Percentiles rank a stretch among this genome's conserved stretches.
Evolutionary conservation across 2,113 vertebrate species (phyloP).

Genomic region (Melozone crissalis): DNA sequence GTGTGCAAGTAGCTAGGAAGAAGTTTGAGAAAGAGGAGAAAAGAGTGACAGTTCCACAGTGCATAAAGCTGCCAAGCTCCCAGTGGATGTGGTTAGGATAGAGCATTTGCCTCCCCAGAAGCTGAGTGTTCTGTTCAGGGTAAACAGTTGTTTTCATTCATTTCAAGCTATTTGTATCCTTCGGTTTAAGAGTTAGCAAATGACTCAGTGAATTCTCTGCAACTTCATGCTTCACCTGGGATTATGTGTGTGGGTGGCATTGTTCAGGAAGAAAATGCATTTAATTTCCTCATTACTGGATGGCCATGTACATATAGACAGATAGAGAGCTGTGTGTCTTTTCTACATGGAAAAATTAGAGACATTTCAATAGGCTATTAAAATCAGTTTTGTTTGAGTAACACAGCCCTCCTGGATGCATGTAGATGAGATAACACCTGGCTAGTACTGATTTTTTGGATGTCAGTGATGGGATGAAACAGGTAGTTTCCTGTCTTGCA

Average conservation of each 20-base stretch:
- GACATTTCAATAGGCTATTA: neutral
- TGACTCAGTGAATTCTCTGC: neutral
- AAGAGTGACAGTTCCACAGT: neutral
- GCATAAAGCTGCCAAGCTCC: neutral
- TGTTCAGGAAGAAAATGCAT: neutral
- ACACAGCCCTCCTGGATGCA: neutral
- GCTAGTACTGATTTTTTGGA: neutral
- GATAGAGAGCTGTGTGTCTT: neutral
- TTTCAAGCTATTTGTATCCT: neutral
- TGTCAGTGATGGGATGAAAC: neutral
- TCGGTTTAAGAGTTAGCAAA: neutral
- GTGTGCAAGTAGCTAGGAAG: neutral
- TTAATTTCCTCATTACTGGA: neutral
- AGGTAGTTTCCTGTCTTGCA: neutral
- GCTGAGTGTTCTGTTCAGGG: neutral
- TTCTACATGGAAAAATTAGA: neutral
- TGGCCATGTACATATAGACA: neutral
- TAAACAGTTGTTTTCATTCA: neutral
- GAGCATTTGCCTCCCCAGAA: neutral
- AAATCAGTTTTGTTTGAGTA: neutral
- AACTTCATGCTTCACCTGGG: neutral
- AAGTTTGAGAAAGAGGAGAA: neutral
- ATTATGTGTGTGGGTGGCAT: neutral
- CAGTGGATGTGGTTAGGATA: neutral
- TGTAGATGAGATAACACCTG: neutral